These are phyloP conservation scores for Lates japonicus DNA, from an alignment of 2,797 vertebrate genomes.

Conservation along the genomic window DNA sequence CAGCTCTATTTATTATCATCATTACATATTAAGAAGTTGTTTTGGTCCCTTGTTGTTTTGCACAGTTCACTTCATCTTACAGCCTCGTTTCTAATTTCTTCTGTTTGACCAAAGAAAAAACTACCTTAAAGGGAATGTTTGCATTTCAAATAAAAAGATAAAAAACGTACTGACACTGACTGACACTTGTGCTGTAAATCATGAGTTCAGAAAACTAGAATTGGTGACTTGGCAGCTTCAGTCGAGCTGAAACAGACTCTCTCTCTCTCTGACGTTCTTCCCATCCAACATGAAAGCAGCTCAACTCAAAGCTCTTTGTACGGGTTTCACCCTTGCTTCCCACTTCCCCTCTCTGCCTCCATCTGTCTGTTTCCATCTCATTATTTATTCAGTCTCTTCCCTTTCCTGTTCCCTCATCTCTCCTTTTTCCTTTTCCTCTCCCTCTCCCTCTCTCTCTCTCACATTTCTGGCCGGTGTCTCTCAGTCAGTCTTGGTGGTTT, in stretches of 20 bases:
- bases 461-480: neutral
- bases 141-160: neutral
- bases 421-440: neutral
- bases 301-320: neutral
- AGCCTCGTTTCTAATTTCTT: neutral
- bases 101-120: neutral
- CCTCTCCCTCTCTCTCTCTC: neutral
- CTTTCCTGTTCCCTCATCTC: conserved; percentile 6
- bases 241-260: neutral
- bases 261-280: conserved; percentile 4
- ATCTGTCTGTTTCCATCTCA: conserved; percentile 23
- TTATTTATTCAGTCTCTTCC: conserved; percentile 51
- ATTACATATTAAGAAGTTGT: neutral
- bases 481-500: conserved; percentile 91
- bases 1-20: neutral
- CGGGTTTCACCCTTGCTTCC: conserved; percentile 1
- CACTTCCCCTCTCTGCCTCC: neutral
- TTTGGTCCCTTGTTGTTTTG: neutral
- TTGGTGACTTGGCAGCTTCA: neutral
- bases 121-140: neutral
- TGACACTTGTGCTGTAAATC: conserved; percentile 1
- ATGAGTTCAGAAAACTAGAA: neutral
- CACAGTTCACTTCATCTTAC: neutral
- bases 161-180: neutral
- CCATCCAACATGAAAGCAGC: neutral